Evolutionary conservation across 2,888 invertebrate genomes (phyloP), one percentile per base, ranked within the genome.

Genomic region (Campopleginae sp.): DNA sequence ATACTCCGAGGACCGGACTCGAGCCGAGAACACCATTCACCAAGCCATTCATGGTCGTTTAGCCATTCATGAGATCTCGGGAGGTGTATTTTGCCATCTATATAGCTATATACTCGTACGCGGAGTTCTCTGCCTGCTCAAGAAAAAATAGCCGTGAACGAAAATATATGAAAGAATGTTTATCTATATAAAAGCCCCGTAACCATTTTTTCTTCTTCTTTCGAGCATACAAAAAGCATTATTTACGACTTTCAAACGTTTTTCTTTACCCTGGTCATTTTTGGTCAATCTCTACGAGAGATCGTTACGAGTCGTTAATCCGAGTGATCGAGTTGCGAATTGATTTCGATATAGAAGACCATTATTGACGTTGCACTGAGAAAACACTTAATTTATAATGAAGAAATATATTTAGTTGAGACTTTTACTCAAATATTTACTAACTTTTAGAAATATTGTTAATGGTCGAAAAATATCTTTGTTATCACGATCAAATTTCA

Each of bases 41-140:
- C 70, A 75, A 82, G 79, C 85, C 85, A 82, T 85, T 85, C 85
- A 82, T 79, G 85, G 71, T 31, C 81, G 85, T 85, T 85, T 82
- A 82, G 85, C 82, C 85, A 82, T 85, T 85, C 82, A 82, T 85
- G 82, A 85, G 85, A 82, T 74, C 65, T 74, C 44, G 71, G 33
- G 75, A 42, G 63, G 42, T 51, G 54, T 51, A 58, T 19, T 12
- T 44, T 19, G 19, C 19, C 23, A 42, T 42, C 12, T 27, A 44
- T 78, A 79, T 27, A 66, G 17, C 51, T 54, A 54, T 27, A 54
- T 17, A 44, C 33, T 19, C 46, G 17, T 23, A 61, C 6, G 61
- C 12, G 33, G 65, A 31, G 19, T 10, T 33, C 51, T 23, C 38
- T n/a, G 44, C 7, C n/a, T 23, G 54, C 27, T 48, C 48, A 19